These are phyloP conservation scores for Thysanoteuthis rhombus DNA, from an alignment of 2,888 invertebrate species.

Conservation along the genomic window DNA sequence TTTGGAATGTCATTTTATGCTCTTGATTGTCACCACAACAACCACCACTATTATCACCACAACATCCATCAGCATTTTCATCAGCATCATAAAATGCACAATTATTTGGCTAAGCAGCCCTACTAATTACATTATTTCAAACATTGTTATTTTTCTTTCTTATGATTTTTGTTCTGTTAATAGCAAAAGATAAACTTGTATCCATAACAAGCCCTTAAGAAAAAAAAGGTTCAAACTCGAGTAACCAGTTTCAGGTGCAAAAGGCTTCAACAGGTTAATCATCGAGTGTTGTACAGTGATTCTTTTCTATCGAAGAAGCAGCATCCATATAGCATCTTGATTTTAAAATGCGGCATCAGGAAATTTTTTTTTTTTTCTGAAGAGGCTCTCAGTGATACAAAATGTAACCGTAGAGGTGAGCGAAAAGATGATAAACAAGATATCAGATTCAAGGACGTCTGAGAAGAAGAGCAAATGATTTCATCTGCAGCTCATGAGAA, in stretches of 20 bases:
- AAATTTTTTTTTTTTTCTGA: background rate
- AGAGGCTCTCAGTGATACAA: background rate
- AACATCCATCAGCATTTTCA: no score
- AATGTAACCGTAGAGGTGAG: background rate
- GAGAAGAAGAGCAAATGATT: background rate
- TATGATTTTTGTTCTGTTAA: background rate
- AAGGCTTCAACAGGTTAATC: background rate
- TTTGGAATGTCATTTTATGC: no score
- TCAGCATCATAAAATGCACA: no score
- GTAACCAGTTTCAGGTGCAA: background rate
- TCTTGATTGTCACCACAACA: no score
- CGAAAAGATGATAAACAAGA: background rate
- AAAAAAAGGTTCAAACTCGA: background rate
- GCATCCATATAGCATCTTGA: background rate
- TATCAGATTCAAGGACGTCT: background rate
- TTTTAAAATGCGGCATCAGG: background rate
- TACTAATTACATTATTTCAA: no score
- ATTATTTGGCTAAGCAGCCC: no score
- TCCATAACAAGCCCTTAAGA: background rate
- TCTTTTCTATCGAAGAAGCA: background rate
- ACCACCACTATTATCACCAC: no score
- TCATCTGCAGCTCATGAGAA: background rate
- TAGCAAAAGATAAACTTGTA: background rate
- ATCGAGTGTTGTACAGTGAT: background rate
- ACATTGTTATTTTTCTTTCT: no score